Conservation (phyloP, 2,113 vertebrate species). For the Zingel zingel region DNA sequence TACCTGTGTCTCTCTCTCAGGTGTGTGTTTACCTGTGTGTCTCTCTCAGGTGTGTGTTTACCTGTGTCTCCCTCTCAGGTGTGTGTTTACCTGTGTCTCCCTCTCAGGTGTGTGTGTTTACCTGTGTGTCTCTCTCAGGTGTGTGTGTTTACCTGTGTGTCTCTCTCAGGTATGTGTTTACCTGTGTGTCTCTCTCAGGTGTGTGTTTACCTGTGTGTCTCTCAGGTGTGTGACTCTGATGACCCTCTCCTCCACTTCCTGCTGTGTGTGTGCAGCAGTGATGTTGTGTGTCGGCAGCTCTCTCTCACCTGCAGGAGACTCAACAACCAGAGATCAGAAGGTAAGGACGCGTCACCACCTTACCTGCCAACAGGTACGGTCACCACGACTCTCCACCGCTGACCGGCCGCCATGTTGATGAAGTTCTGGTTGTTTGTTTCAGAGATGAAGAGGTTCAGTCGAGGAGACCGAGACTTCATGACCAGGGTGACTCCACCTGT, state of each 20-base stretch:
- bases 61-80: background rate
- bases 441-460: slow-evolving; percentile 73
- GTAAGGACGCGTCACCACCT: slow-evolving; percentile 15
- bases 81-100: background rate
- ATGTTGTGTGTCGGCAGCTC: slow-evolving; percentile 63
- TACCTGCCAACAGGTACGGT: no score
- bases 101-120: background rate
- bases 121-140: slow-evolving; percentile 1
- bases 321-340: slow-evolving; percentile 40
- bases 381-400: background rate
- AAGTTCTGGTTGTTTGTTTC: slow-evolving; percentile 23
- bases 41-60: background rate
- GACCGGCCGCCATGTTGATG: background rate
- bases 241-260: slow-evolving; percentile 78
- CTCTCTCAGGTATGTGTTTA: background rate
- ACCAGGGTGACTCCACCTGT: slow-evolving; percentile 67
- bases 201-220: slow-evolving; percentile 29
- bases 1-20: no score
- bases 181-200: slow-evolving; percentile 1
- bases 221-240: slow-evolving; percentile 69
- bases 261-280: slow-evolving; percentile 71
- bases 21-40: background rate
- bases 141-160: background rate
- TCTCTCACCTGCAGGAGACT: slow-evolving; percentile 75
- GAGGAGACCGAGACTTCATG: slow-evolving; percentile 76